These are phyloP conservation scores for Aptenodytes patagonicus DNA, from an alignment of 2,113 vertebrate genomes.

Conservation along the genomic window DNA sequence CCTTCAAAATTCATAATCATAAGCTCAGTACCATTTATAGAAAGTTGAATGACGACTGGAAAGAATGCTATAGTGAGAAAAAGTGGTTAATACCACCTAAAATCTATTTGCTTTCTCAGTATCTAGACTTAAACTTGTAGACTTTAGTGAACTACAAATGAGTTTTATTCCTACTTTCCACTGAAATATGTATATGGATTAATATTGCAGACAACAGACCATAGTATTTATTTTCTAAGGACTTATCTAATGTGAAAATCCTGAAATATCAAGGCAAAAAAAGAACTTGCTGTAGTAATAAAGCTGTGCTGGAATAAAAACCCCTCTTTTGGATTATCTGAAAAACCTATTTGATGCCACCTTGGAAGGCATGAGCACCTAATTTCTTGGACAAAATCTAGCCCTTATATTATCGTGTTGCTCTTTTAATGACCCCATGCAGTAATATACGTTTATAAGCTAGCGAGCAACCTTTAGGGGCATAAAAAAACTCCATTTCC, in stretches of 20 bases:
- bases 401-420: neutral
- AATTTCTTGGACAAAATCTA: neutral
- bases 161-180: neutral
- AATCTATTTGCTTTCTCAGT: neutral
- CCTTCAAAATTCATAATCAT: neutral
- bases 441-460: neutral
- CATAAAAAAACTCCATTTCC: conserved; percentile 12
- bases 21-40: neutral
- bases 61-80: neutral
- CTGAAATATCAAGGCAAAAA: neutral
- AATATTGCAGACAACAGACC: neutral
- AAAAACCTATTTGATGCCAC: neutral
- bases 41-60: neutral
- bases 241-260: neutral
- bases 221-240: neutral
- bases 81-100: neutral
- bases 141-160: neutral
- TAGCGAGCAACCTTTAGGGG: neutral
- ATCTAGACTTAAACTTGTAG: neutral
- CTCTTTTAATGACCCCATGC: neutral
- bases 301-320: neutral
- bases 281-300: neutral
- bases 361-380: neutral
- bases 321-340: neutral
- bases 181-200: neutral